These are phyloP conservation scores for Dysmachus trigonus DNA, from an alignment of 2,888 invertebrate genomes.

Conservation along the genomic window DNA sequence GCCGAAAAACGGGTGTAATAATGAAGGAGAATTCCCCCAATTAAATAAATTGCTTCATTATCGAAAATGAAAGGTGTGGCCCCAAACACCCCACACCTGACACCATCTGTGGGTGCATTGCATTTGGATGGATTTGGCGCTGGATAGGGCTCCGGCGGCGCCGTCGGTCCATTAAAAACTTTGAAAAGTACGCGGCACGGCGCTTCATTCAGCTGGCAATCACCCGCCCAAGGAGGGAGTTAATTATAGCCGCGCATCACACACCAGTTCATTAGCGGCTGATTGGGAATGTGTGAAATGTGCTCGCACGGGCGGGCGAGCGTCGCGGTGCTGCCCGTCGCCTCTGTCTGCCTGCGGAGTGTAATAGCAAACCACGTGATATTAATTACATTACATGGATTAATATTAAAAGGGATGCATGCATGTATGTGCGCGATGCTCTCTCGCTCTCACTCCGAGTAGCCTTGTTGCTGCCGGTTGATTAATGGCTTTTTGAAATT, in stretches of 20 bases:
- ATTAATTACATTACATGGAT: slow-evolving; percentile 44
- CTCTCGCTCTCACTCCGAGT: neutral
- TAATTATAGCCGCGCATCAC: slow-evolving; percentile 42
- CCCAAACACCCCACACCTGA: slow-evolving; percentile 37
- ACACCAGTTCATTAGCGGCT: slow-evolving; percentile 34
- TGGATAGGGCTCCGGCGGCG: neutral
- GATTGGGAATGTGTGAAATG: neutral
- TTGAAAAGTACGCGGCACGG: slow-evolving; percentile 27
- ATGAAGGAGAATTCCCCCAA: slow-evolving; percentile 28
- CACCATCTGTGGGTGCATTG: neutral
- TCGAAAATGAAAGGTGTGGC: slow-evolving; percentile 47
- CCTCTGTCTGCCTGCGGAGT: slow-evolving; percentile 18
- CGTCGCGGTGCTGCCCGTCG: neutral
- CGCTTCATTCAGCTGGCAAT: slow-evolving; percentile 17
- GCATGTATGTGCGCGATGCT: neutral
- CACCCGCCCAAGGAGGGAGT: slow-evolving; percentile 40
- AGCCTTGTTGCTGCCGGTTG: slow-evolving; percentile 43
- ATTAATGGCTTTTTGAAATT: slow-evolving; percentile 50
- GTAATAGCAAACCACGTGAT: slow-evolving; percentile 37
- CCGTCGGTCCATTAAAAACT: slow-evolving; percentile 28
- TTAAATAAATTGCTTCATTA: slow-evolving; percentile 44
- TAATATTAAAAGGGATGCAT: slow-evolving; percentile 39
- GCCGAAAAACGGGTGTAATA: neutral
- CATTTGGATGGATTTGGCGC: slow-evolving; percentile 32
- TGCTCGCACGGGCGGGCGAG: neutral